phyloP scores from a whole-genome alignment of 2,888 invertebrate species.

The Axea sp. region DNA sequence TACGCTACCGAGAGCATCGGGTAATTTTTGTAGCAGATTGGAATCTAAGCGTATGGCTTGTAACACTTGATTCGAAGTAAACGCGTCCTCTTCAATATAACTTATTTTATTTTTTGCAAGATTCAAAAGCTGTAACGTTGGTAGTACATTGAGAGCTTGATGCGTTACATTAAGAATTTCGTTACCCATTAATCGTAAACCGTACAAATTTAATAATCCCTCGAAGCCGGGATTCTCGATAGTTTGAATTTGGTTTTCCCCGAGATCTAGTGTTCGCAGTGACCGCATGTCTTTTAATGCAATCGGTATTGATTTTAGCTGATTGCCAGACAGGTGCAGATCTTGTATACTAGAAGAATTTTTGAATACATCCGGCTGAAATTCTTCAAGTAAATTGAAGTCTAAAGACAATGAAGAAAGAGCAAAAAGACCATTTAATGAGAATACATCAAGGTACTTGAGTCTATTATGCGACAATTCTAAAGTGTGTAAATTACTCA shows the following conservation, averaged over 20 bases:
- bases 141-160: slow-evolving; percentile 88
- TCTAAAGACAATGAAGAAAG: slow-evolving; percentile 91
- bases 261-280: slow-evolving; percentile 92
- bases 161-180: slow-evolving; percentile 90
- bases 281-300: slow-evolving; percentile 92
- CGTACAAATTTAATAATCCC: slow-evolving; percentile 91
- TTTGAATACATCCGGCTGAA: slow-evolving; percentile 92
- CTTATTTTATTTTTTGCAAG: slow-evolving; percentile 91
- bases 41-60: slow-evolving; percentile 93
- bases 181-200: slow-evolving; percentile 93
- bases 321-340: slow-evolving; percentile 93
- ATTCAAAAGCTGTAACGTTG: slow-evolving; percentile 91
- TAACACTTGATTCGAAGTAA: slow-evolving; percentile 88
- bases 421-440: slow-evolving; percentile 92
- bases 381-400: slow-evolving; percentile 90
- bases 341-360: slow-evolving; percentile 95
- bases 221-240: slow-evolving; percentile 91
- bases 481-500: slow-evolving; percentile 95
- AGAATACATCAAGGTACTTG: slow-evolving; percentile 90
- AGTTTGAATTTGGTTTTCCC: slow-evolving; percentile 92
- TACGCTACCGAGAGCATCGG: slow-evolving; percentile 90
- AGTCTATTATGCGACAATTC: slow-evolving; percentile 92
- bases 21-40: slow-evolving; percentile 90
- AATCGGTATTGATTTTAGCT: slow-evolving; percentile 88
- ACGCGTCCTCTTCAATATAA: slow-evolving; percentile 89